Percentiles rank a stretch among this genome's conserved stretches.
Evolutionary conservation across 2,113 vertebrate species (phyloP).

Genomic region (Echinops telfairi): DNA sequence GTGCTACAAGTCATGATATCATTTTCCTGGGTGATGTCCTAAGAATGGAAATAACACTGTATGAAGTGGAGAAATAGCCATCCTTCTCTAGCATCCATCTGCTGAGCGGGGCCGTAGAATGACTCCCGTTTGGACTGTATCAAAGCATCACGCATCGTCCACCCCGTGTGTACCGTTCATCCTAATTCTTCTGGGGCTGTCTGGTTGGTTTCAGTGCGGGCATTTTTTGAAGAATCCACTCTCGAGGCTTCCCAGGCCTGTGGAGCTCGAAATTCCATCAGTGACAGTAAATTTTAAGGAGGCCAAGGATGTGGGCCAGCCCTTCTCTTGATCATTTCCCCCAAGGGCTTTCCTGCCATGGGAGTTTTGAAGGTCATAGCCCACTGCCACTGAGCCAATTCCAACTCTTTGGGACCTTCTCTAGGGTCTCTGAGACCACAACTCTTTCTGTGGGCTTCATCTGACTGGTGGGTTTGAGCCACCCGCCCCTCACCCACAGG

Average conservation of each 20-base stretch:
- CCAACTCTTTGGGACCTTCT: no score
- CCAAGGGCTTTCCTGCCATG: neutral
- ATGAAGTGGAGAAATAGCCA: constrained; percentile 62
- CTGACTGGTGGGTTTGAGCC: no score
- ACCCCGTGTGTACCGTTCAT: constrained; percentile 36
- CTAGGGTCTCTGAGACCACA: no score
- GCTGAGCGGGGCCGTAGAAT: constrained; percentile 37
- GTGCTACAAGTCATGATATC: constrained; percentile 52
- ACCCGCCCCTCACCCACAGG: neutral
- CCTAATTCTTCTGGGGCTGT: constrained; percentile 51
- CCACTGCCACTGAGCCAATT: no score
- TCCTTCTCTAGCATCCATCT: constrained; percentile 47
- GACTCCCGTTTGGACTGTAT: constrained; percentile 54
- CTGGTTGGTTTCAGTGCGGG: constrained; percentile 70
- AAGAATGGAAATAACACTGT: constrained; percentile 64
- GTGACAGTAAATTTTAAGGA: constrained; percentile 58
- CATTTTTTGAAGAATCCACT: constrained; percentile 76
- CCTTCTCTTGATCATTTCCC: constrained; percentile 59
- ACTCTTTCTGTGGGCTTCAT: no score
- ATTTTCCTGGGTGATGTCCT: constrained; percentile 59
- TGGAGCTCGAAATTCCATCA: constrained; percentile 55
- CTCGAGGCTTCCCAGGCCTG: constrained; percentile 64
- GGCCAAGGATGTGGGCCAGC: constrained; percentile 37
- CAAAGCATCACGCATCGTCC: constrained; percentile 50
- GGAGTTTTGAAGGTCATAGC: constrained; percentile 34